Evolutionary conservation across 2,797 vertebrate genomes (phyloP).

Genomic region (Crax fasciolata): DNA sequence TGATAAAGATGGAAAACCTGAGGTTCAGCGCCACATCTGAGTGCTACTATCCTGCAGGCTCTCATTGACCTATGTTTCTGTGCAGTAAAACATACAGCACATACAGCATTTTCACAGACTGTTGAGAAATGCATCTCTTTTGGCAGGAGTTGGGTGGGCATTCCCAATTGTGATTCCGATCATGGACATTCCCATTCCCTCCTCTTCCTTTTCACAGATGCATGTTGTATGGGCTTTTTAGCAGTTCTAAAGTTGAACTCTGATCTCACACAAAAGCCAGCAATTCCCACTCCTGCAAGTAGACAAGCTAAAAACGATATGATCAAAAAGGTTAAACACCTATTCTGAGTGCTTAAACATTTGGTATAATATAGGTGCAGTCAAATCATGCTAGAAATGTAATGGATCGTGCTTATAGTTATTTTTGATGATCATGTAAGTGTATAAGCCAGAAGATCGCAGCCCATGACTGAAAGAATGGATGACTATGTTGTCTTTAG

Average conservation of each 20-base stretch:
- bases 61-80: neutral
- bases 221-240: rapidly evolving
- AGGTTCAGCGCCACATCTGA: neutral
- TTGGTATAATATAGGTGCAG: neutral
- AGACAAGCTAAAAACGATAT: neutral
- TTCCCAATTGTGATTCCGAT: neutral
- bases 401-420: neutral
- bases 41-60: neutral
- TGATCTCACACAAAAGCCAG: neutral
- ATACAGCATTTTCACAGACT: rapidly evolving
- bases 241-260: neutral
- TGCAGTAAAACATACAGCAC: neutral
- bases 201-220: neutral
- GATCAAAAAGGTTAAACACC: neutral
- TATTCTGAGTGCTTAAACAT: neutral
- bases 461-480: neutral
- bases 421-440: neutral
- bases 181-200: neutral
- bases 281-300: rapidly evolving
- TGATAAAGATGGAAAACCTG: neutral
- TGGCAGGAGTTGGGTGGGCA: neutral
- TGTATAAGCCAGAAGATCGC: neutral
- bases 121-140: neutral
- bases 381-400: neutral
- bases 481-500: neutral